Conservation (phyloP, 2,888 invertebrate genomes). For the Xylocampa areola region DNA sequence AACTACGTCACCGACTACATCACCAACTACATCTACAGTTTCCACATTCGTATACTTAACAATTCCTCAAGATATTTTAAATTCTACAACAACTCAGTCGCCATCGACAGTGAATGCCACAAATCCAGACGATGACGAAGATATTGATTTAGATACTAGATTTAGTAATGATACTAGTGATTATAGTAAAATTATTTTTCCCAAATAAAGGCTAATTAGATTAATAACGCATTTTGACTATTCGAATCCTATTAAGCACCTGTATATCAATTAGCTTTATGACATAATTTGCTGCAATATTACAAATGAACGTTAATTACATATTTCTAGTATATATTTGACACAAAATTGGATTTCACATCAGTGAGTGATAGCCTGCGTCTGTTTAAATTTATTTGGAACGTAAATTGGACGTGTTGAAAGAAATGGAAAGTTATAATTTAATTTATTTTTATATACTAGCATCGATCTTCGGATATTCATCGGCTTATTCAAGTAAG, state of each 20-base stretch:
- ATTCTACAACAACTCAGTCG: background rate
- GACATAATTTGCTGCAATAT: conserved; percentile 28
- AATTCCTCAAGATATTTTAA: conserved; percentile 28
- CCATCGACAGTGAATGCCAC: background rate
- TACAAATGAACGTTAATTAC: conserved; percentile 24
- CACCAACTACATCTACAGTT: background rate
- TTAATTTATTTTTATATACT: conserved; percentile 21
- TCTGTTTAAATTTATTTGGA: background rate
- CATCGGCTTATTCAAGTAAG: conserved; percentile 49
- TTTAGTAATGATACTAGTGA: conserved; percentile 26
- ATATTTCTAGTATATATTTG: conserved; percentile 28
- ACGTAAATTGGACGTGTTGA: background rate
- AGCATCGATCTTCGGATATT: conserved; percentile 21
- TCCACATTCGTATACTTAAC: conserved; percentile 17
- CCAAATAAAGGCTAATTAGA: conserved; percentile 55
- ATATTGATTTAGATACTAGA: conserved; percentile 41
- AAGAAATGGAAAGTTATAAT: conserved; percentile 28
- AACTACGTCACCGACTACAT: too few relatives aligned
- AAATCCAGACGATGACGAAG: conserved; percentile 28
- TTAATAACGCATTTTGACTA: conserved; percentile 51
- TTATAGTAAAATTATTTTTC: conserved; percentile 23
- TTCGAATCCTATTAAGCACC: conserved; percentile 22
- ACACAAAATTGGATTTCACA: background rate
- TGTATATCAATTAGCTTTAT: conserved; percentile 15
- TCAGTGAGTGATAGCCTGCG: conserved; percentile 31